Base-by-base conservation (phyloP, 92 coral and sea anemone species). In the Galaxea fascicularis region DNA sequence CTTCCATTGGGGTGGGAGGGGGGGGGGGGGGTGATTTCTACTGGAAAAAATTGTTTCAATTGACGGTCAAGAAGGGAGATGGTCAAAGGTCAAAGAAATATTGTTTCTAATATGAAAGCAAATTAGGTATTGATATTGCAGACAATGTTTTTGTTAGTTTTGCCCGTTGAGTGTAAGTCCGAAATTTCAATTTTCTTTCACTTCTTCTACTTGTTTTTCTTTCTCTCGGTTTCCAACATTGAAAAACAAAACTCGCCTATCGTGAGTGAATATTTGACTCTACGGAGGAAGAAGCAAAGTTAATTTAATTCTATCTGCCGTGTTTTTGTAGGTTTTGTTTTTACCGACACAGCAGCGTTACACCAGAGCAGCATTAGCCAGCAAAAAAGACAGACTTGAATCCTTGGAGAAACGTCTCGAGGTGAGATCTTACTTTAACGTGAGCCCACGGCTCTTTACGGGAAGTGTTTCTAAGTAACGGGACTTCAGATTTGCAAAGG, bases 311-410 rank as follows among this genome's bases (percentile, higher is more conserved):
- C 0, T 16, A 1, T 22, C 21, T 14, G n/a, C 63, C 10, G 70
- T 8, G 16, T 31, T 63, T 20, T 28, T 66, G 49, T 49, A 96
- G 99, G 99, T 96, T 12, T 76, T 96, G 90, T 96, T 96, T 73
- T 79, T 96, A 45, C 99, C 99, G 5, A 90, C 99, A 28, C 99
- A 96, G 81, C 98, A 94, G 87, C 83, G 99, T 70, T 96, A 87
- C 80, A 96, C 99, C 4, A 85, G 99, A 63, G 99, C 99, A 20
- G 99, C 99, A 16, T 88, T 96, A 74, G 99, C 99, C 52, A 96
- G 98, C 78, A 96, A 96, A 75, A 96, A 96, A 76, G 99, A 96
- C 89, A 88, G 98, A 82, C 82, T 96, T 70, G 99, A 96, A 75
- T 96, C 99, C 15, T 69, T 91, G 71, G 99, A 96, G 74, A 96